Conservation (phyloP, 2,888 invertebrate genomes). For the Epistrophe grossulariae region DNA sequence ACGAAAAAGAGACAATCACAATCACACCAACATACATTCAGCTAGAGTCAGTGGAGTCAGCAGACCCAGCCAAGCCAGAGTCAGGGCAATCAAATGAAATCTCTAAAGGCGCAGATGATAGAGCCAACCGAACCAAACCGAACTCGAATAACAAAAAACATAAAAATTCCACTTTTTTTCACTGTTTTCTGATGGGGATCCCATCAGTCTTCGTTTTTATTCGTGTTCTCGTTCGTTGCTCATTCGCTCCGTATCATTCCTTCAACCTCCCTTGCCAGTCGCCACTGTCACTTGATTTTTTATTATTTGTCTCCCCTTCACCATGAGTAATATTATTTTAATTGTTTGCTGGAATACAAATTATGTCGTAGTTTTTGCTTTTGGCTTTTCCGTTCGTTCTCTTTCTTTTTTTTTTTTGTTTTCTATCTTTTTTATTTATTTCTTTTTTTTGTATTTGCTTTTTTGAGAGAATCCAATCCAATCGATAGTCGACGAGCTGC, state of each 20-base stretch:
- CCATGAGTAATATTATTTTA: slow-evolving; percentile 77
- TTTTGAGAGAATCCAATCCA: slow-evolving; percentile 52
- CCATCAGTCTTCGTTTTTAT: slow-evolving; percentile 42
- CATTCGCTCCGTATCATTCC: slow-evolving; percentile 13
- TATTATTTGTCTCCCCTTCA: slow-evolving; percentile 71
- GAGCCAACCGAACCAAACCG: slow-evolving; percentile 65
- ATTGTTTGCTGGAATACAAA: slow-evolving; percentile 77
- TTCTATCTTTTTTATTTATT: slow-evolving; percentile 30
- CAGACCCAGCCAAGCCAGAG: slow-evolving; percentile 26
- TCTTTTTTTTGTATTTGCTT: slow-evolving; percentile 40
- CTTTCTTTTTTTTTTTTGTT: neutral
- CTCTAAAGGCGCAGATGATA: slow-evolving; percentile 72
- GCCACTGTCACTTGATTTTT: slow-evolving; percentile 58
- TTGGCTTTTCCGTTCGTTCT: slow-evolving; percentile 64
- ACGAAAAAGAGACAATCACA: slow-evolving; percentile 35
- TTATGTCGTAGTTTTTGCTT: slow-evolving; percentile 76
- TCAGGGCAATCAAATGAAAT: slow-evolving; percentile 67
- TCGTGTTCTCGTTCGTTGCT: slow-evolving; percentile 31
- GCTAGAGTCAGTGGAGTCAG: slow-evolving; percentile 17
- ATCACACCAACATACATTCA: slow-evolving; percentile 6
- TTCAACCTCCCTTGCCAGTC: slow-evolving; percentile 35
- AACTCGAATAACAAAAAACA: slow-evolving; percentile 65
- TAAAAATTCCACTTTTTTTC: slow-evolving; percentile 34
- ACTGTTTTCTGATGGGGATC: slow-evolving; percentile 33
- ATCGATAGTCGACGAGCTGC: slow-evolving; percentile 67